Base-by-base conservation (phyloP, 1,140 invertebrate species). In the Caenorhabditis briggsae region DNA sequence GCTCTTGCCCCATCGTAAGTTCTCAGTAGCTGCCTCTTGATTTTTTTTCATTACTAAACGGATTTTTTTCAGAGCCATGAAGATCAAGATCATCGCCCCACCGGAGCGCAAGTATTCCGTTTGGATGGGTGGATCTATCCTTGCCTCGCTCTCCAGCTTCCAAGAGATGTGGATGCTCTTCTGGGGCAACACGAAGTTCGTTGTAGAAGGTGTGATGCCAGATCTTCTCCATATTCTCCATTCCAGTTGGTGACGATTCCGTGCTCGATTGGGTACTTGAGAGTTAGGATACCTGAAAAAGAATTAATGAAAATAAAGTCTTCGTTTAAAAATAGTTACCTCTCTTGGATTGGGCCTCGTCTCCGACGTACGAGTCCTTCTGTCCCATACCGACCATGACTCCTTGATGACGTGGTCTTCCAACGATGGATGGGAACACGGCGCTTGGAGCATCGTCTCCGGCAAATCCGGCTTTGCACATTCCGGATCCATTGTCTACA, bases 381-480 rank as follows among this genome's bases (percentile, higher is more conserved):
- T 91, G 91, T 50, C 93, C 93, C 93, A 93, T 93, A 74, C 93
- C 93, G 65, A 93, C 90, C 92, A 93, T 93, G 48, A 92, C 92
- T 82, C 91, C 90, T 82, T 91, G 93, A 91, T 94, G 94, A 78
- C 94, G 90, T 61, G 94, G 94, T 64, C 94, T 92, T 85, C 94
- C 94, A 64, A 95, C 94, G 90, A 94, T 94, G 74, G 94, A 94
- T 48, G 96, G 96, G 94, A 98, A 97, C 64, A 97, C 96, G 92
- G 96, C 96, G 89, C 96, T 94, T 58, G 96, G 96, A 82, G 96
- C 96, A 93, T 97, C 96, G 93, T 98, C 96, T 89, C 97, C 97
- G 89, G 97, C 96, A 93, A 97, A 98, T 92, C 97, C 97, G 93
- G 97, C 96, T 93, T 97, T 97, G 95, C 96, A 96, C 96, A 97